Percentiles rank a stretch among this genome's conserved stretches.
These are phyloP conservation scores for Diaphora mendica DNA, from an alignment of 2,888 invertebrate species.

Conservation along the genomic window DNA sequence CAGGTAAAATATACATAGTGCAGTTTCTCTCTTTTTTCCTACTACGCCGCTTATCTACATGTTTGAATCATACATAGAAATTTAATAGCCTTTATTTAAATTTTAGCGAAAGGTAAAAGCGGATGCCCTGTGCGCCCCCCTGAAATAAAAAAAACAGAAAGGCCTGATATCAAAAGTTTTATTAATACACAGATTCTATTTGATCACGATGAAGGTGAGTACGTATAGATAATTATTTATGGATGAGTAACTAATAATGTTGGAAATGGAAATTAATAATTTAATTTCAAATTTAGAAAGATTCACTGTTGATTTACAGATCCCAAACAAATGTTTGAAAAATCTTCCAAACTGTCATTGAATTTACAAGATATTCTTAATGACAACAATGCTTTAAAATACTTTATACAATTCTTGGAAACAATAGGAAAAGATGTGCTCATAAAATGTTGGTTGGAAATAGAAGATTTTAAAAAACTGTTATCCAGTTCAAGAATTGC, in stretches of 20 bases:
- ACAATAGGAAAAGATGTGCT: slow-evolving; percentile 88
- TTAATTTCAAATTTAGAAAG: background rate
- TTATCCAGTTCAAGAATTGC: slow-evolving; percentile 48
- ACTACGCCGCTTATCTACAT: slow-evolving; percentile 8
- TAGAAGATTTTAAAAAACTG: slow-evolving; percentile 88
- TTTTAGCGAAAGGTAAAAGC: slow-evolving; percentile 83
- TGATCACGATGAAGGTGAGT: slow-evolving; percentile 72
- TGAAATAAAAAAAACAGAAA: slow-evolving; percentile 60
- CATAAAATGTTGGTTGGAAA: slow-evolving; percentile 92
- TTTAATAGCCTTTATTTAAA: slow-evolving; percentile 35
- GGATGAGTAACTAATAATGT: background rate
- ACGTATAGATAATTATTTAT: slow-evolving; percentile 19
- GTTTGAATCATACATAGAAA: slow-evolving; percentile 6
- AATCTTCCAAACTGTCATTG: slow-evolving; percentile 90
- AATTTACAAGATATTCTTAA: slow-evolving; percentile 91
- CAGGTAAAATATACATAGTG: slow-evolving; percentile 81
- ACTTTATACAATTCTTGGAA: slow-evolving; percentile 95
- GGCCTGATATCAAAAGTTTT: slow-evolving; percentile 56
- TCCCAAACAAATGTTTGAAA: slow-evolving; percentile 71
- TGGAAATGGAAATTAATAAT: background rate
- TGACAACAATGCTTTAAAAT: slow-evolving; percentile 92
- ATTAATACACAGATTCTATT: slow-evolving; percentile 62
- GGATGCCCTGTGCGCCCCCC: slow-evolving; percentile 84
- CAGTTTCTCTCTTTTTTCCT: slow-evolving; percentile 18
- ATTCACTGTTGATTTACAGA: slow-evolving; percentile 57